These are phyloP conservation scores for Oscheius onirici DNA, from an alignment of 2,888 invertebrate species.

Conservation along the genomic window DNA sequence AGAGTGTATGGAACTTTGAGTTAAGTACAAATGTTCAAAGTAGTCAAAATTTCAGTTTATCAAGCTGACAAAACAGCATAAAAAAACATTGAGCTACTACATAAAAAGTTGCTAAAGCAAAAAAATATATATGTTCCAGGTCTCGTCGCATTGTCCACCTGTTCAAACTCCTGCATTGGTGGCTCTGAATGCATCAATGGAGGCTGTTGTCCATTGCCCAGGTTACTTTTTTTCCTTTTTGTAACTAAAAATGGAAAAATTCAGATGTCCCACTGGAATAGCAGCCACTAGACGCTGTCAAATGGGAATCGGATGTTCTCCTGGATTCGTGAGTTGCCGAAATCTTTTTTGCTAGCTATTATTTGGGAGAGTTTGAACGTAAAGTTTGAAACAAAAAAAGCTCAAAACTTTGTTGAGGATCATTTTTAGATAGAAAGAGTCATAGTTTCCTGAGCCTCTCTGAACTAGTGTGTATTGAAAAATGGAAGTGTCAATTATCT, in stretches of 20 bases:
- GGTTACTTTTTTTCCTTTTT: background rate
- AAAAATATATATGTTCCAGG: conserved; percentile 22
- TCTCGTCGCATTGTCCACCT: conserved; percentile 43
- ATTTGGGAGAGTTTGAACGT: too few relatives aligned
- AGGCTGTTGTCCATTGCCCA: conserved; percentile 65
- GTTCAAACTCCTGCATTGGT: conserved; percentile 47
- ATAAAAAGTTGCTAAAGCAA: background rate
- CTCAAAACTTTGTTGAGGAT: too few relatives aligned
- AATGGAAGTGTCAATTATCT: too few relatives aligned
- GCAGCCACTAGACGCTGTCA: conserved; percentile 60
- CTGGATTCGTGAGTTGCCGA: conserved; percentile 54
- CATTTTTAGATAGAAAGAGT: too few relatives aligned
- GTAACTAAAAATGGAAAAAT: background rate
- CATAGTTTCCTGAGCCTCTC: too few relatives aligned
- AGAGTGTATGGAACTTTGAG: too few relatives aligned
- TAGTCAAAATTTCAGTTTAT: too few relatives aligned
- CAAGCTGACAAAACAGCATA: too few relatives aligned
- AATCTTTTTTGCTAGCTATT: too few relatives aligned
- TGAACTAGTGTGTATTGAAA: too few relatives aligned
- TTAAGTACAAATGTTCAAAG: too few relatives aligned
- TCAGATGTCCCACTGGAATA: conserved; percentile 59
- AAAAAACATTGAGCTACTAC: background rate
- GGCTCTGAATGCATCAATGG: conserved; percentile 62
- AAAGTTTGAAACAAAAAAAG: too few relatives aligned
- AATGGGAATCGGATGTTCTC: conserved; percentile 55